Percentiles rank a stretch among this genome's conserved stretches.
These are phyloP conservation scores for Strix aluco DNA, from an alignment of 2,113 vertebrate species.

Conservation along the genomic window DNA sequence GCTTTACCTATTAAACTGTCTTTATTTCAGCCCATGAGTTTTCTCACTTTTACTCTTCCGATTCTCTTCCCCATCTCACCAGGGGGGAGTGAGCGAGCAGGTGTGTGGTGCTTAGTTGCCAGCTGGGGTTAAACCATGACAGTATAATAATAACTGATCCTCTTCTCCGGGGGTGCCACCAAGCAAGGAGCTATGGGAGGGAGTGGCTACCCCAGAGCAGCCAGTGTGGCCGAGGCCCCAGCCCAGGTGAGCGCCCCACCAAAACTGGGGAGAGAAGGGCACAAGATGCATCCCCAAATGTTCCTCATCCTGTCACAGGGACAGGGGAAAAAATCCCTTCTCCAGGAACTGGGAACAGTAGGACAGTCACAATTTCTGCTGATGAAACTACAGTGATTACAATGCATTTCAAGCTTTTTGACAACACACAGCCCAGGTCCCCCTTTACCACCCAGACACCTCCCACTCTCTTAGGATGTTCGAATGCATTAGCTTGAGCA, in stretches of 20 bases:
- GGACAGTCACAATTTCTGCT: not conserved
- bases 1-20: too few relatives aligned
- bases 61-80: too few relatives aligned
- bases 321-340: constrained; percentile 27
- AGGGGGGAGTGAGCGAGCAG: too few relatives aligned
- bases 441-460: not conserved
- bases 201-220: too few relatives aligned
- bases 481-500: not conserved
- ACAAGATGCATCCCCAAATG: not conserved
- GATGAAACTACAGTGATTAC: constrained; percentile 22
- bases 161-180: not conserved
- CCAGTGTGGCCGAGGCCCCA: fast-evolving
- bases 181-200: not conserved
- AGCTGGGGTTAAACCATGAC: not conserved
- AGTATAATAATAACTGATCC: not conserved
- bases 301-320: not conserved
- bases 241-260: not conserved
- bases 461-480: constrained; percentile 9
- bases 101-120: too few relatives aligned
- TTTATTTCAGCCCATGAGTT: too few relatives aligned
- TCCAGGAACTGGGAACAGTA: not conserved
- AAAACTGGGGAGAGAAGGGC: not conserved
- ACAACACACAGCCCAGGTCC: not conserved
- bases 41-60: too few relatives aligned
- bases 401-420: constrained; percentile 49